Evolutionary conservation across 2,888 invertebrate species (phyloP).

Genomic region (Neoascia interrupta): DNA sequence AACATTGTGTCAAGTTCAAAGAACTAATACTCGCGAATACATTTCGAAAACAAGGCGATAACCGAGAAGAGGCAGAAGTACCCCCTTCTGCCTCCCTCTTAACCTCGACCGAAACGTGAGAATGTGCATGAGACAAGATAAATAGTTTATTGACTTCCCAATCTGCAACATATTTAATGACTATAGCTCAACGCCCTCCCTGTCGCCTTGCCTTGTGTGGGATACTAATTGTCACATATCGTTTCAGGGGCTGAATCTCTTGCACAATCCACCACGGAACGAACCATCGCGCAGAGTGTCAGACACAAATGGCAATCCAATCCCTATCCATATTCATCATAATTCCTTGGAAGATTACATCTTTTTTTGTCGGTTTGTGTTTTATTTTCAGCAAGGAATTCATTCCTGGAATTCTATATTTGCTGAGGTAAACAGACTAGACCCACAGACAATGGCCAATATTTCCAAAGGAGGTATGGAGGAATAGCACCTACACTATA

Average conservation of each 20-base stretch:
- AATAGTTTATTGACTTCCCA: slow-evolving; percentile 67
- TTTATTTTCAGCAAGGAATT: slow-evolving; percentile 62
- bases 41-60: no score
- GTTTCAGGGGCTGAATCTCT: slow-evolving; percentile 11
- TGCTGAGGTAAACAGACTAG: slow-evolving; percentile 60
- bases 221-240: slow-evolving; percentile 49
- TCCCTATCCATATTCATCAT: slow-evolving; percentile 62
- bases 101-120: slow-evolving; percentile 29
- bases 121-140: slow-evolving; percentile 59
- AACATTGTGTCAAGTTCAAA: slow-evolving; percentile 60
- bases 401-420: slow-evolving; percentile 63
- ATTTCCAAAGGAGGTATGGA: no score
- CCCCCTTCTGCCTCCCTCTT: neutral
- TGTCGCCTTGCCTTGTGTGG: no score
- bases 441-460: slow-evolving; percentile 40
- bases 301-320: slow-evolving; percentile 24
- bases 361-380: slow-evolving; percentile 9
- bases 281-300: neutral
- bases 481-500: no score
- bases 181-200: slow-evolving; percentile 4
- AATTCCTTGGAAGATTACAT: slow-evolving; percentile 54
- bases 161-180: slow-evolving; percentile 49
- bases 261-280: neutral
- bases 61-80: no score
- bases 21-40: slow-evolving; percentile 50